Percentiles rank a stretch among this genome's conserved stretches.
Conservation (phyloP, 1,140 invertebrate genomes). For the Drosophila pallidifrons region DNA sequence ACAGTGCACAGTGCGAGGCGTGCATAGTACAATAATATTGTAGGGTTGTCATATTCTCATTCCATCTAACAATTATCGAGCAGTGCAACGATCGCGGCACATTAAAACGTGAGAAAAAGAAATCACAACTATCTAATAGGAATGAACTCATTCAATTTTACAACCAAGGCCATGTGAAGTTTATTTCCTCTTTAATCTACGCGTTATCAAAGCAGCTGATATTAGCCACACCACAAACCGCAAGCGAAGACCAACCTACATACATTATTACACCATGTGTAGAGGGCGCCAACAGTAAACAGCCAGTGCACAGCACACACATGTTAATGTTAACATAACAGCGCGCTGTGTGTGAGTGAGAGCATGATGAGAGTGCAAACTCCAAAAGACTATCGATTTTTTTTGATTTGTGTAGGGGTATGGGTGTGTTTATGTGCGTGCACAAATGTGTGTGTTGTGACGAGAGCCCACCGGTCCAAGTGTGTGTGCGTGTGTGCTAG, state of each 20-base stretch:
- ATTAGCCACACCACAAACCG: not conserved
- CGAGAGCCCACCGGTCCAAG: constrained; percentile 15
- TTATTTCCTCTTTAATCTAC: not conserved
- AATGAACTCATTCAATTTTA: not conserved
- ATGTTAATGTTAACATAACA: constrained; percentile 45
- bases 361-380: constrained; percentile 41
- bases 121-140: no score
- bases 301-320: not conserved
- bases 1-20: constrained; percentile 28
- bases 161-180: not conserved
- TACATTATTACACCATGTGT: constrained; percentile 2
- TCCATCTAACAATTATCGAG: no score
- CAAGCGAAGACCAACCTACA: no score
- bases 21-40: not conserved
- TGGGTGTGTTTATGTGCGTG: constrained; percentile 20
- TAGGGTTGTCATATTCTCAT: not conserved
- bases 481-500: not conserved
- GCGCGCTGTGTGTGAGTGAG: not conserved
- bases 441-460: constrained; percentile 4
- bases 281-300: constrained; percentile 6
- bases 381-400: constrained; percentile 51
- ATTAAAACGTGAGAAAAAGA: not conserved
- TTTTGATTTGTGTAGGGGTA: constrained; percentile 19
- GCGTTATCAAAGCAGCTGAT: not conserved
- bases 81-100: not conserved